phyloP scores from a whole-genome alignment of 2,113 vertebrate species.

The Morone chrysops region DNA sequence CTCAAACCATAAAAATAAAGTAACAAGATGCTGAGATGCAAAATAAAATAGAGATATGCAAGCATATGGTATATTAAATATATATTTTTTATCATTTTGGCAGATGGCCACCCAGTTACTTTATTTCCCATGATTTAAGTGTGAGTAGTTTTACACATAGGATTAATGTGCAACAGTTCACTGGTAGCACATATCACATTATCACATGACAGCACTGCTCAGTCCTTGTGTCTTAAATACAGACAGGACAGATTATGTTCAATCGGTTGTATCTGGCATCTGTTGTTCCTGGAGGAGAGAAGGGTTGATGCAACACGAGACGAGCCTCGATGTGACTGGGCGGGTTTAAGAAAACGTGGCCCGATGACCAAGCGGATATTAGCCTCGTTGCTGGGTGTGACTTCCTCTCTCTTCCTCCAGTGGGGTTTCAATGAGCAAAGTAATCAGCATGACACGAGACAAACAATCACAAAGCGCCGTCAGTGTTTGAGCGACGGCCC shows the following conservation, averaged over 20 bases:
- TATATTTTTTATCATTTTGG: slow-evolving; percentile 46
- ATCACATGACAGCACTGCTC: slow-evolving; percentile 33
- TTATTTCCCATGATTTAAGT: slow-evolving; percentile 51
- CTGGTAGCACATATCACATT: slow-evolving; percentile 31
- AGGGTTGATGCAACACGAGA: background rate
- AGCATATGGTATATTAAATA: slow-evolving; percentile 48
- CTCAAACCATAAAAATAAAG: slow-evolving; percentile 62
- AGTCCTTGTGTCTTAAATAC: slow-evolving; percentile 12
- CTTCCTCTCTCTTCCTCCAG: slow-evolving; percentile 27
- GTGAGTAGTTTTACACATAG: slow-evolving; percentile 30
- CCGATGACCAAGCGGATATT: slow-evolving; percentile 34
- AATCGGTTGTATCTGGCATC: background rate
- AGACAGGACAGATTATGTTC: slow-evolving; percentile 30
- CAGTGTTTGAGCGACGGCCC: slow-evolving; percentile 68
- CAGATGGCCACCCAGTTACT: slow-evolving; percentile 57
- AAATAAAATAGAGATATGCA: slow-evolving; percentile 55
- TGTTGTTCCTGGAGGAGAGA: slow-evolving; percentile 16
- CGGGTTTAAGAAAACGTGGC: background rate
- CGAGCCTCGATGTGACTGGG: background rate
- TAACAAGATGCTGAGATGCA: slow-evolving; percentile 40
- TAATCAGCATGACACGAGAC: slow-evolving; percentile 47
- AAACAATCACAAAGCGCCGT: slow-evolving; percentile 57
- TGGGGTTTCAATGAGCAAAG: slow-evolving; percentile 32
- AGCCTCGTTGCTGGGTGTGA: background rate
- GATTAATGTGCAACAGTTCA: slow-evolving; percentile 56